Evolutionary conservation across 2,797 vertebrate genomes (phyloP), one percentile per base, ranked within the genome.

Genomic region (Typhlichthys subterraneus): DNA sequence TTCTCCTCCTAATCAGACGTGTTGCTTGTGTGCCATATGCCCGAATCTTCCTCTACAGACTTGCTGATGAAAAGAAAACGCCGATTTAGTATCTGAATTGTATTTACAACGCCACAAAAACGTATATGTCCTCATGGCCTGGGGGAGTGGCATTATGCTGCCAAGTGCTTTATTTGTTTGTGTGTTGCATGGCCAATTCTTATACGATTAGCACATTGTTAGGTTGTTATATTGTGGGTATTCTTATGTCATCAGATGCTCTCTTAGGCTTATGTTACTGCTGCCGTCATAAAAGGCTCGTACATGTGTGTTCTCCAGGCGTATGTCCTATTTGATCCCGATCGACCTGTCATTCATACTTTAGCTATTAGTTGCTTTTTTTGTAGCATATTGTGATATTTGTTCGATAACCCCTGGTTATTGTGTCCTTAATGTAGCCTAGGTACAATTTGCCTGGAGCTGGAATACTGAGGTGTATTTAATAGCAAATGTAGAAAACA

Each of bases 31-130:
- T 80, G 75, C 76, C 76, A 83, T 71, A 79, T 77, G 76, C 75
- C 70, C 73, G 80, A 73, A 83, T 86, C 78, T 82, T 79, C 78
- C 73, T 61, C 70, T 81, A 75, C 73, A 76, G 84, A 77, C 76
- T 38, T 79, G 76, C 59, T 68, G 73, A 64, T 63, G 72, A 79
- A 70, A 69, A 72, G 57, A 59, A 65, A 69, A 57, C 63, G 69
- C 3, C 48, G 23, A 2, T 45, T 10, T 6, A 38, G 62, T 73
- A 76, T 60, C 73, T 83, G 68, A 57, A 58, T 82, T 83, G 73
- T 65, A 53, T 70, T 59, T 72, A 63, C 58, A 42, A 53, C 31
- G 14, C 9, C 12, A 59, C 47, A 10, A 6, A 80, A 69, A 76
- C 77, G 76, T 79, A 81, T 84, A 81, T 82, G 69, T 72, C 68